Percentiles rank a stretch among this genome's conserved stretches.
Evolutionary conservation across 2,888 invertebrate species (phyloP).

Genomic region (Drosophila mettleri): DNA sequence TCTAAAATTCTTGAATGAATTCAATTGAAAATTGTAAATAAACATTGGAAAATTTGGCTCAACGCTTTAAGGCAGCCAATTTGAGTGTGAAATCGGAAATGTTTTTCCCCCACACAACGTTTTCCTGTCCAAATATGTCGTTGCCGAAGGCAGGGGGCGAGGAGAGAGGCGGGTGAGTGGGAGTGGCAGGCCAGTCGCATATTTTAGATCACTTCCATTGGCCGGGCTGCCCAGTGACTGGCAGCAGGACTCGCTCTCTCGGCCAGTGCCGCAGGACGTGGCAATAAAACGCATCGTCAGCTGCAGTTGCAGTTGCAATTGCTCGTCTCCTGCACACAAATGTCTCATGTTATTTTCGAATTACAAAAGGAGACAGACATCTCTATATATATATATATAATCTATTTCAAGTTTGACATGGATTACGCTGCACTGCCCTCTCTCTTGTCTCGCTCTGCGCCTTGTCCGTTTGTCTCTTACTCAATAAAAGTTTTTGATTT

Average conservation of each 20-base stretch:
- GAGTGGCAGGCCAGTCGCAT: neutral
- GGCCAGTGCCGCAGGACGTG: conserved; percentile 56
- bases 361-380: conserved; percentile 29
- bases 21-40: conserved; percentile 72
- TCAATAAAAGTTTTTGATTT: conserved; percentile 80
- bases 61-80: conserved; percentile 43
- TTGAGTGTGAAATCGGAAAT: conserved; percentile 75
- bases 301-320: conserved; percentile 38
- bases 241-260: conserved; percentile 23
- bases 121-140: conserved; percentile 36
- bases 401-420: conserved; percentile 50
- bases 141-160: neutral
- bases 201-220: conserved; percentile 19
- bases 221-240: neutral
- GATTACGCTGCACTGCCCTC: neutral
- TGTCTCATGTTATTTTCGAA: conserved; percentile 51
- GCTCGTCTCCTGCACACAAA: conserved; percentile 16
- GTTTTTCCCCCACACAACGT: conserved; percentile 22
- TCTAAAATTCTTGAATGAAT: conserved; percentile 68
- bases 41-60: conserved; percentile 57
- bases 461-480: conserved; percentile 42
- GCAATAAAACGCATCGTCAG: conserved; percentile 73
- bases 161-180: neutral
- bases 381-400: conserved; percentile 50
- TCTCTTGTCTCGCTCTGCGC: neutral